Evolutionary conservation across 1,140 invertebrate genomes (phyloP).

Genomic region (Megathymus violae): DNA sequence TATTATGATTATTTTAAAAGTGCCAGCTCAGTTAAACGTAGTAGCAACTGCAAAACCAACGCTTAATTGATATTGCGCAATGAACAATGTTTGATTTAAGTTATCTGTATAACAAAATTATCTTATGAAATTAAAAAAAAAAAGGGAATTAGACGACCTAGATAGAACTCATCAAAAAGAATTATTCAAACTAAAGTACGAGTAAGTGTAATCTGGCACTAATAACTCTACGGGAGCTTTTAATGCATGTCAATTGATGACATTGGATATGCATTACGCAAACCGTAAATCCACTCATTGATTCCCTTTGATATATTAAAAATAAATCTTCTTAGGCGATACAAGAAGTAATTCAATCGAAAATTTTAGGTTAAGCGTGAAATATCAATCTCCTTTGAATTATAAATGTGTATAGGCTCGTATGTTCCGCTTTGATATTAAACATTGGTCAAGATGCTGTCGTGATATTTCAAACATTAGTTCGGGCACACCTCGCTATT

Average conservation of each 20-base stretch:
- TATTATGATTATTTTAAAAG: background rate
- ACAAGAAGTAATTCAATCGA: background rate
- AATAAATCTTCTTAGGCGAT: conserved; percentile 11
- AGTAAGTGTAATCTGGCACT: too few relatives aligned
- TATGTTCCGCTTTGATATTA: conserved; percentile 5
- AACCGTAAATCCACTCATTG: conserved; percentile 3
- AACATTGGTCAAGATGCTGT: background rate
- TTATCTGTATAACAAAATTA: too few relatives aligned
- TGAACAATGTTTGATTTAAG: background rate
- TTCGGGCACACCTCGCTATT: too few relatives aligned
- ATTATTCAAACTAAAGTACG: too few relatives aligned
- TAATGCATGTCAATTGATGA: conserved; percentile 27
- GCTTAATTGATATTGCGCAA: too few relatives aligned
- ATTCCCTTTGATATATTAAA: conserved; percentile 23
- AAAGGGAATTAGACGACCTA: too few relatives aligned
- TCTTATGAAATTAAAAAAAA: too few relatives aligned
- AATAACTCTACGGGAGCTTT: conserved; percentile 1
- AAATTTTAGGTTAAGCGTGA: conserved; percentile 1
- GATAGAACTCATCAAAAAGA: too few relatives aligned
- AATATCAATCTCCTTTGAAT: conserved; percentile 7
- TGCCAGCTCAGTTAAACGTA: background rate
- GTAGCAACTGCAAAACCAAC: background rate
- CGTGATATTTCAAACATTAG: background rate
- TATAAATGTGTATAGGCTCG: conserved; percentile 1
- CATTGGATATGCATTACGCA: conserved; percentile 12